These are phyloP conservation scores for Clamator glandarius DNA, from an alignment of 2,797 vertebrate species.

Conservation along the genomic window DNA sequence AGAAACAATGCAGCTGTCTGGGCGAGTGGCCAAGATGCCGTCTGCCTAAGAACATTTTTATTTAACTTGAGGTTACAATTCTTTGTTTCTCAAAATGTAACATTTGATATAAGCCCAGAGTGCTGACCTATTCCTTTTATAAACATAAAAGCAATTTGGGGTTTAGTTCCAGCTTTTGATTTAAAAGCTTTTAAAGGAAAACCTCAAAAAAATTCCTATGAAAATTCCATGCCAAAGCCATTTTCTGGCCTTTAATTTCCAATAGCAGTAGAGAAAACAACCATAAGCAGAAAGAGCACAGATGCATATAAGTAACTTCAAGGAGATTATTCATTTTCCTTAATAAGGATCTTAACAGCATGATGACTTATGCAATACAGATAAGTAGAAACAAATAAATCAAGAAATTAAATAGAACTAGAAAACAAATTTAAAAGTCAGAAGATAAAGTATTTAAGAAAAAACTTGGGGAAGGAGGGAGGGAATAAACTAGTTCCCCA, in stretches of 20 bases:
- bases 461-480: background rate
- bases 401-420: constrained; percentile 9
- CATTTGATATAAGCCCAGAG: background rate
- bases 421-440: constrained; percentile 15
- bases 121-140: constrained; percentile 42
- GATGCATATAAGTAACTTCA: constrained; percentile 4
- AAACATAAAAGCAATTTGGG: background rate
- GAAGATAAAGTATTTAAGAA: constrained; percentile 7
- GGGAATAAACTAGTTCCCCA: background rate
- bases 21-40: constrained; percentile 38
- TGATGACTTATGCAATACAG: background rate
- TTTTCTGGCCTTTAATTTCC: constrained; percentile 38
- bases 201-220: background rate
- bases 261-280: constrained; percentile 6
- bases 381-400: constrained; percentile 33
- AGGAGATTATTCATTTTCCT: constrained; percentile 15
- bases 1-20: constrained; percentile 57
- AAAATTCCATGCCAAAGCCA: background rate
- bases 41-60: constrained; percentile 52
- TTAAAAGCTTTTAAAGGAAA: constrained; percentile 53
- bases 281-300: background rate
- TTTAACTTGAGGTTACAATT: constrained; percentile 34
- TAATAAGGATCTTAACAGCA: constrained; percentile 8
- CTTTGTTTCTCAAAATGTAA: constrained; percentile 47
- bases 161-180: constrained; percentile 41